Conservation (phyloP, 2,888 invertebrate species). For the Ctena decussata region DNA sequence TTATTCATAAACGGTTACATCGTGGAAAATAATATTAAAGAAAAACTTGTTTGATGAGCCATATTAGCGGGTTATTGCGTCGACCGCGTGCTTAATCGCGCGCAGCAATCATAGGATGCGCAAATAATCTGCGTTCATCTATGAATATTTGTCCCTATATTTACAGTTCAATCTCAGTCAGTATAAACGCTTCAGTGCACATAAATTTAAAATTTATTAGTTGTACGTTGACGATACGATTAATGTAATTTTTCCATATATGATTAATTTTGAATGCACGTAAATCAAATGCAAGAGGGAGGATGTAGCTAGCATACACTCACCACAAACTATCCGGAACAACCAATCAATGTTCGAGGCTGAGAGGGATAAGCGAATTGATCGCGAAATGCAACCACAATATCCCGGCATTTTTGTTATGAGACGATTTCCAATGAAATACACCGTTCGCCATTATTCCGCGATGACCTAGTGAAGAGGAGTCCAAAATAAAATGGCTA, state of each 20-base stretch:
- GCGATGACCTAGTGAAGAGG: constrained; percentile 39
- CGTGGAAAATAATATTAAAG: too few species aligned
- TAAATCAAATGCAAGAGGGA: constrained; percentile 16
- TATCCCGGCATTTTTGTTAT: constrained; percentile 76
- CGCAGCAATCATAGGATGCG: neutral
- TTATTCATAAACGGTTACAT: too few species aligned
- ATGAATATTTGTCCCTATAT: too few species aligned
- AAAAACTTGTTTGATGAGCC: too few species aligned
- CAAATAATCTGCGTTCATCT: too few species aligned
- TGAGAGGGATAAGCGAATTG: constrained; percentile 63
- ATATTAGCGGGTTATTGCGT: neutral
- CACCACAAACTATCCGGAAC: neutral
- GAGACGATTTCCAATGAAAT: constrained; percentile 62
- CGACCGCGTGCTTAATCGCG: constrained; percentile 5
- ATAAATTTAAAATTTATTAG: too few species aligned
- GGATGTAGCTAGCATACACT: constrained; percentile 12
- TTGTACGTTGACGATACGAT: too few species aligned
- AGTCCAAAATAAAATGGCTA: neutral
- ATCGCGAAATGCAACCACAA: constrained; percentile 29
- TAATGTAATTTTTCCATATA: too few species aligned
- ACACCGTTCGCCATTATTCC: constrained; percentile 69
- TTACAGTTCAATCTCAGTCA: too few species aligned
- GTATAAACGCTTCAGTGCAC: too few species aligned
- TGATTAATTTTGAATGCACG: too few species aligned
- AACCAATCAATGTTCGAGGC: constrained; percentile 56